Evolutionary conservation across 2,113 vertebrate species (phyloP), one percentile per base, ranked within the genome.

Genomic region (Lampris incognitus): DNA sequence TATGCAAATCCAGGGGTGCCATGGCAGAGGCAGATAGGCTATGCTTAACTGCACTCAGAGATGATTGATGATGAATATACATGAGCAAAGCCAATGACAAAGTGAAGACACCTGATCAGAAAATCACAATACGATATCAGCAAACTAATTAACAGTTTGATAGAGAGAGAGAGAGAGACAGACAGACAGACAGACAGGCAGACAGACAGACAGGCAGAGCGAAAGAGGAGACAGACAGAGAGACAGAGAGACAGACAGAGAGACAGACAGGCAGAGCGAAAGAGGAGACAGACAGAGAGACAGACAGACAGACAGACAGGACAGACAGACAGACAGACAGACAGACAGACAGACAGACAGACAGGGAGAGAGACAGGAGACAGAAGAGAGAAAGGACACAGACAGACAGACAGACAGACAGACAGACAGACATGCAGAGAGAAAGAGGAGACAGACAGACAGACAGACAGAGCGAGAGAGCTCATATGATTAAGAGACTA

Each of bases 21-120:
- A 3, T 79, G 74, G 70, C 66, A 85, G 55, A 81, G 85, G 84
- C 79, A 84, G 81, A 90, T 88, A 81, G 88, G 88, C 78, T 69
- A 82, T 74, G 85, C 78, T 87, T 82, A 90, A 76, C 76, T 85
- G 86, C 86, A 74, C 79, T 85, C 66, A 39, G n/a, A 24, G 68
- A 10, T 83, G 83, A 92, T 87, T 89, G 68, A 72, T 84, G 56
- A 82, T 88, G 78, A 90, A 91, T 87, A 85, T 72, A 78, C 81
- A 90, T 89, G 78, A 87, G 57, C 50, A 56, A 37, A 50, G 38
- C 49, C 56, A 42, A 36, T 40, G 8, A 40, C n/a, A 60, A 38
- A 9, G 6, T 40, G 38, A 9, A 11, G 36, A 48, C 41, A 57
- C 61, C 11, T 56, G 62, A 87, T 83, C 58, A 73, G 72, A 54